Conservation (phyloP, 2,113 vertebrate species). For the Ictidomys tridecemlineatus region DNA sequence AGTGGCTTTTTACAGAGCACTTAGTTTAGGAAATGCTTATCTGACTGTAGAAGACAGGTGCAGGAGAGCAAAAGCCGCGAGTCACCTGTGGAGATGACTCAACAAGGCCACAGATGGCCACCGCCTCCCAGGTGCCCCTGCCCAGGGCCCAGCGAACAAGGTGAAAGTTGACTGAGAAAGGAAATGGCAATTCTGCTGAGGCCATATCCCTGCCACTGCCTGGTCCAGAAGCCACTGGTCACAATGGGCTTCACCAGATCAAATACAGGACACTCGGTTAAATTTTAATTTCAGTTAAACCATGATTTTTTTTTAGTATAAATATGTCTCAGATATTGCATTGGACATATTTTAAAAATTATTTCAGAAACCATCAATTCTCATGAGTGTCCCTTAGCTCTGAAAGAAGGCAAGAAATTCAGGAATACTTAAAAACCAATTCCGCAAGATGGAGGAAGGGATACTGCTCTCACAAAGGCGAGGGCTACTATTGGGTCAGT, state of each 20-base stretch:
- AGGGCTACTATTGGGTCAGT: background rate
- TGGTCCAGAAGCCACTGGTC: background rate
- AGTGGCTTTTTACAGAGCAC: background rate
- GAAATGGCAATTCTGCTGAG: background rate
- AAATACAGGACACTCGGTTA: background rate
- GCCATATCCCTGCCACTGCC: background rate
- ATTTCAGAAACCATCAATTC: background rate
- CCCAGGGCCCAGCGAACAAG: background rate
- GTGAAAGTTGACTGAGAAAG: background rate
- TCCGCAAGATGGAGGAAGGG: background rate
- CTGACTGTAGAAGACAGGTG: background rate
- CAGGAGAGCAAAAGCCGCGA: background rate
- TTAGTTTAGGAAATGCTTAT: background rate
- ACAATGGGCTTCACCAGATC: background rate
- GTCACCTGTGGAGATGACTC: fast-evolving
- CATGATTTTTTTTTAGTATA: background rate
- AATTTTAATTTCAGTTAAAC: background rate
- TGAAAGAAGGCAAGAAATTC: background rate
- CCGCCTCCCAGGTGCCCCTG: fast-evolving
- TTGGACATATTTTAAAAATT: background rate
- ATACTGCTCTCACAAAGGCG: fast-evolving
- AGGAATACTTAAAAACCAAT: background rate
- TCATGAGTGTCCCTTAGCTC: background rate
- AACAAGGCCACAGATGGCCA: background rate
- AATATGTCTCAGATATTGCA: background rate